Conservation (phyloP, 2,113 vertebrate genomes). For the Tupaia tana region DNA sequence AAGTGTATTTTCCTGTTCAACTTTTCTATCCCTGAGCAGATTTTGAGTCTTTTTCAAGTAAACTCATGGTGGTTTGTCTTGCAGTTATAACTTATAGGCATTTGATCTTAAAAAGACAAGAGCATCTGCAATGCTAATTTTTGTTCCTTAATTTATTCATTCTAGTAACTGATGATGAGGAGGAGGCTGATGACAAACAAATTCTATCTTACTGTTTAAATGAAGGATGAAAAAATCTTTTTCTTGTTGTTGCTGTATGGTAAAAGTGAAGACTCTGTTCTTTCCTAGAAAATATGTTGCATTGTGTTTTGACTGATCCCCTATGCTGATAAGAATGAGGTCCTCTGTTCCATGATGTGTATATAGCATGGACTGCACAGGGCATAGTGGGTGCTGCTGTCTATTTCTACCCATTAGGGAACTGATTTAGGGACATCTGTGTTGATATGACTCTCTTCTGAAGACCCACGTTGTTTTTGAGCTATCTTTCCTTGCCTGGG, state of each 20-base stretch:
- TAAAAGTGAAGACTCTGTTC: background rate
- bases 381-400: background rate
- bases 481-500: background rate
- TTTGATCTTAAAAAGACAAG: background rate
- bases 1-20: background rate
- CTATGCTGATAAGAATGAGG: background rate
- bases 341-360: background rate
- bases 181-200: background rate
- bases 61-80: background rate
- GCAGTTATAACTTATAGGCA: background rate
- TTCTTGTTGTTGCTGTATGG: background rate
- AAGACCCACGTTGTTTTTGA: background rate
- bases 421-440: background rate
- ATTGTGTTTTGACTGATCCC: background rate
- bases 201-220: background rate
- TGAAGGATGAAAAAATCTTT: background rate
- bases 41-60: conserved; percentile 1
- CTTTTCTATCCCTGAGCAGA: background rate
- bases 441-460: background rate
- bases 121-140: background rate
- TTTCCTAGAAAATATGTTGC: background rate
- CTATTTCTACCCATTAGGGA: background rate
- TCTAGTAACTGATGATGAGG: background rate
- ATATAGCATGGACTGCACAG: background rate
- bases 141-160: background rate